Evolutionary conservation across 1,140 invertebrate genomes (phyloP).

Genomic region (Daktulosphaira vitifoliae): DNA sequence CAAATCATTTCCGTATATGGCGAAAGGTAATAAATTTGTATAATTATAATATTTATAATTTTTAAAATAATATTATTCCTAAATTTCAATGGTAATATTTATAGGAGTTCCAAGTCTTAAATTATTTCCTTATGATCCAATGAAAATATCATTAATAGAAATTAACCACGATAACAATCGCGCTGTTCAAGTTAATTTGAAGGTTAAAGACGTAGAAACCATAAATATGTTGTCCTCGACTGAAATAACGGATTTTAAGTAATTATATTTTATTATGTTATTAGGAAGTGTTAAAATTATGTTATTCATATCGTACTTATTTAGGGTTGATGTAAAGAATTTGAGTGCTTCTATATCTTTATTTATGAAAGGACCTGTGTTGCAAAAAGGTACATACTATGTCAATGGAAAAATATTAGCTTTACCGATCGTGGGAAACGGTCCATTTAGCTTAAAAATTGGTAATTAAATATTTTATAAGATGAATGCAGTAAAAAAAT

Average conservation of each 20-base stretch:
- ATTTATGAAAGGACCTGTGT: conserved; percentile 7
- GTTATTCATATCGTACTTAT: background rate
- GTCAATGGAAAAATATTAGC: conserved; percentile 39
- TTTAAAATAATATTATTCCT: background rate
- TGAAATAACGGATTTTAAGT: background rate
- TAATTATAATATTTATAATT: no score
- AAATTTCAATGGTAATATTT: background rate
- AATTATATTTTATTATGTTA: background rate
- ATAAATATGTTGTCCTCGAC: conserved; percentile 38
- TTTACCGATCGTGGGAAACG: conserved; percentile 39
- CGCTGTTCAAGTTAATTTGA: no score
- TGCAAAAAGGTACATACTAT: conserved; percentile 37
- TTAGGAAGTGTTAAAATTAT: no score
- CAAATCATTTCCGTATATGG: background rate
- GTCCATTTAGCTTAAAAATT: conserved; percentile 37
- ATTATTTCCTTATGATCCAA: conserved; percentile 40
- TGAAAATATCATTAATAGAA: conserved; percentile 38
- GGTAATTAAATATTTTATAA: conserved; percentile 34
- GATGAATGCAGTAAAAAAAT: no score
- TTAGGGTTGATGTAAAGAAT: background rate
- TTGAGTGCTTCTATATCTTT: background rate
- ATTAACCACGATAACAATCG: conserved; percentile 37
- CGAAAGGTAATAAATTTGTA: conserved; percentile 6
- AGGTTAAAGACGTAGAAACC: no score
- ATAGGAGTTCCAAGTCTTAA: conserved; percentile 39